Base-by-base conservation (phyloP, 2,888 invertebrate genomes). In the Himalopsyche tibetana region DNA sequence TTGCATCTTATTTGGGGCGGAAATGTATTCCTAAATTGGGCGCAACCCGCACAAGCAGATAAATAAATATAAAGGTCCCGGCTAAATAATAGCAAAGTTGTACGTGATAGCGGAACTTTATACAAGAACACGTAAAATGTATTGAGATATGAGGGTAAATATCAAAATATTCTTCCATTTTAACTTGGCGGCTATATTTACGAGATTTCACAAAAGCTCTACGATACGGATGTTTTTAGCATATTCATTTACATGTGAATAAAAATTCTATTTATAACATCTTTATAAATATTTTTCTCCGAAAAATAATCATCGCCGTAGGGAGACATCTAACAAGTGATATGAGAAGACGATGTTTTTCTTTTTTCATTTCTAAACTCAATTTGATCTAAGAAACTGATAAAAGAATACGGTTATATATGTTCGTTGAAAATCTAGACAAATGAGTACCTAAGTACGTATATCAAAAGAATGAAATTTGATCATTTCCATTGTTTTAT, bases 61-160 rank as follows among this genome's bases (percentile, higher is more conserved):
- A 80, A 80, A 80, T 80, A 80, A 80, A 80, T 63, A 63, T 63
- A 80, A 80, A 80, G 80, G 80, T 80, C 38, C 38, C 80, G 38
- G 80, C 42, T 40, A 80, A 42, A 80, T 38, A 80, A 80, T 80
- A 80, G 80, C 40, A 80, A 80, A 80, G 80, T 80, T 80, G 40
- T 80, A 80, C 80, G 80, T 80, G 80, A 80, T 80, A 80, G 80
- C 80, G 36, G 38, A 40, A 80, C 38, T 40, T 80, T 80, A 38
- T 40, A 80, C 38, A 80, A 80, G 80, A 80, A 80, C 80, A 80
- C 80, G 42, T 42, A 38, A 42, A 80, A 38, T 80, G 80, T 80
- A 80, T 80, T 80, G 80, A 80, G 80, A 80, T 80, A 80, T 80
- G 42, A 80, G 40, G 42, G 80, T 38, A 42, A 80, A 80, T 80